phyloP scores from a whole-genome alignment of 2,113 vertebrate genomes.

The Oceanites oceanicus region DNA sequence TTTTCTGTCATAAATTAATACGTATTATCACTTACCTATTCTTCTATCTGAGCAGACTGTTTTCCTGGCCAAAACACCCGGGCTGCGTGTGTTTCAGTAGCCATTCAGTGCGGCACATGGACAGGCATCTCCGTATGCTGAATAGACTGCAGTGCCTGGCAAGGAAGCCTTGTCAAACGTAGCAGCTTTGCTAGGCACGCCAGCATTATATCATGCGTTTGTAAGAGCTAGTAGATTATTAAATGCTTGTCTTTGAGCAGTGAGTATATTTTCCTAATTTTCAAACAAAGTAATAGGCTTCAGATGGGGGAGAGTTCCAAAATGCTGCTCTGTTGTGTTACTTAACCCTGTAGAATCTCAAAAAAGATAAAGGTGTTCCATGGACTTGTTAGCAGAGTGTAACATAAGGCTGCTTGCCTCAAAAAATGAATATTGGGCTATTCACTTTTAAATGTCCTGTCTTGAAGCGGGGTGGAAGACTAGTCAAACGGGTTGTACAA shows the following conservation, averaged over 20 bases:
- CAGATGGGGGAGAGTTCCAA: not conserved
- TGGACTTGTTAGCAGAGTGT: not conserved
- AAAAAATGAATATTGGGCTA: not conserved
- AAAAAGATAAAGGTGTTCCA: not conserved
- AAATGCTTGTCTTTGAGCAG: not conserved
- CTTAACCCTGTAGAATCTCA: not conserved
- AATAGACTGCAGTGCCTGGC: not conserved
- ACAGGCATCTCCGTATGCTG: not conserved
- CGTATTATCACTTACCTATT: not conserved
- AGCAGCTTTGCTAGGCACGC: not conserved
- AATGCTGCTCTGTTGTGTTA: not conserved
- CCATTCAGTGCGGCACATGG: not conserved
- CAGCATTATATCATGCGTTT: not conserved
- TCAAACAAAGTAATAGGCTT: not conserved
- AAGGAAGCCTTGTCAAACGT: not conserved
- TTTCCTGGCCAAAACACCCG: not conserved
- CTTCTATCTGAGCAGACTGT: not conserved
- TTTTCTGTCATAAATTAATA: not conserved
- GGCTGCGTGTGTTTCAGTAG: not conserved
- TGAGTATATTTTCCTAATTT: not conserved
- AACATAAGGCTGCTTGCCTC: not conserved
- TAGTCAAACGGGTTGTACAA: constrained; percentile 4
- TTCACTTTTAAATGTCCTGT: not conserved
- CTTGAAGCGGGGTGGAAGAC: not conserved
- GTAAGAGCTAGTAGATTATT: not conserved